Base-by-base conservation (phyloP, 2,888 invertebrate species). In the Apodemia mormo region DNA sequence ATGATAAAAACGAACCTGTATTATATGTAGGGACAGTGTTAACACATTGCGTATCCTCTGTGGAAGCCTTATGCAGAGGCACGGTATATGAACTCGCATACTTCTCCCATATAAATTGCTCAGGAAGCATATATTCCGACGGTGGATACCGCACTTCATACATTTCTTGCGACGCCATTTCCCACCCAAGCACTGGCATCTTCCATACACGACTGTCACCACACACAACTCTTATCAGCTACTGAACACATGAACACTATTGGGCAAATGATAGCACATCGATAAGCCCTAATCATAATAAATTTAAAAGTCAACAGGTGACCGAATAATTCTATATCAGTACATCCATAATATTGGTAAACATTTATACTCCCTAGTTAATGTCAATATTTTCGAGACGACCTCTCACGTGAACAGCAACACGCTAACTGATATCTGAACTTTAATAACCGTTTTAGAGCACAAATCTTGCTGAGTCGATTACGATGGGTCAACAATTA, bases 111-210 rank as follows among this genome's bases (percentile, higher is more conserved):
- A 81, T 75, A 22, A 79, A 79, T n/a, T 81, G 78, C 33, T 77
- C 80, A 33, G 84, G 82, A 76, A 83, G 73, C 81, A 85, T 78
- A 76, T 89, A 89, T 66, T 89, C 89, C 64, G 85, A 77, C 61
- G 80, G 71, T 56, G 82, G 75, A 43, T 86, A 91, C 71, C 86
- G 84, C 84, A 86, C 79, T 70, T 85, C 79, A 77, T 85, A 89
- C 77, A 86, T 76, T 75, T 92, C 90, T 80, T 90, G 89, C 66
- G 89, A 82, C 75, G 90, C 86, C 81, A 82, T 85, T 71, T 87
- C 88, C 86, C 81, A 86, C 30, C 90, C 88, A 70, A 89, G 83
- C 81, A 87, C 90, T 78, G 91, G 92, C 92, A 93, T 93, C 78
- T 88, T 92, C 84, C 83, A 77, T 76, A 76, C 72, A 68, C 80